Conservation (phyloP, 2,113 vertebrate species). For the Poeciliopsis turrubarensis region DNA sequence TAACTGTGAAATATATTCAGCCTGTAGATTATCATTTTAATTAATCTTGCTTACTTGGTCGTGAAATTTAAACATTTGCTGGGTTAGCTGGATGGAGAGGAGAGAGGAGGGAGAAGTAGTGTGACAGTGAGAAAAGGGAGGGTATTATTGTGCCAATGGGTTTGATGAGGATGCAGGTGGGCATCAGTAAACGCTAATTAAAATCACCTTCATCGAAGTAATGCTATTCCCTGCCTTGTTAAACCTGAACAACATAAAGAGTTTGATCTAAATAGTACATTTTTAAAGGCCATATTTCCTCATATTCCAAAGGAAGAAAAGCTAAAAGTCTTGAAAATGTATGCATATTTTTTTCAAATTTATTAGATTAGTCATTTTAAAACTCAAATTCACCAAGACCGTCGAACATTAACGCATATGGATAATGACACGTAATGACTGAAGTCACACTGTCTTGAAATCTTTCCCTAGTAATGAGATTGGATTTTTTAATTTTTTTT, state of each 20-base stretch:
- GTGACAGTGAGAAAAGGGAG: constrained; percentile 42
- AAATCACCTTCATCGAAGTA: constrained; percentile 42
- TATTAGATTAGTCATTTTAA: too few species aligned
- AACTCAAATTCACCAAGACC: too few species aligned
- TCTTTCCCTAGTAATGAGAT: not conserved
- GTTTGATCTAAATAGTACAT: constrained; percentile 7
- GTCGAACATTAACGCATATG: not conserved
- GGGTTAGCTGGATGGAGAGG: constrained; percentile 63
- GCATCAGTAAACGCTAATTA: constrained; percentile 42
- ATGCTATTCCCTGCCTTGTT: constrained; percentile 37
- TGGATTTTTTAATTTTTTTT: not conserved
- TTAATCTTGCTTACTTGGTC: constrained; percentile 85
- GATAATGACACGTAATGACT: not conserved
- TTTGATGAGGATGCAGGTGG: constrained; percentile 21
- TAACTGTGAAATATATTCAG: constrained; percentile 75
- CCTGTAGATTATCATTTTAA: constrained; percentile 82
- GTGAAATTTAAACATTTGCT: constrained; percentile 85
- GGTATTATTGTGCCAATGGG: constrained; percentile 23
- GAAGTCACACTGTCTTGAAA: not conserved
- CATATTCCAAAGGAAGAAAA: not conserved
- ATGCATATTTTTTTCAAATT: too few species aligned
- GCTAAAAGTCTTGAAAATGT: not conserved
- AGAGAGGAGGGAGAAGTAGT: constrained; percentile 34
- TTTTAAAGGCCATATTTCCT: not conserved
- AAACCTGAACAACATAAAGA: constrained; percentile 16